phyloP scores from a whole-genome alignment of 1,140 invertebrate genomes.

The Leptinotarsa undecemlineata region DNA sequence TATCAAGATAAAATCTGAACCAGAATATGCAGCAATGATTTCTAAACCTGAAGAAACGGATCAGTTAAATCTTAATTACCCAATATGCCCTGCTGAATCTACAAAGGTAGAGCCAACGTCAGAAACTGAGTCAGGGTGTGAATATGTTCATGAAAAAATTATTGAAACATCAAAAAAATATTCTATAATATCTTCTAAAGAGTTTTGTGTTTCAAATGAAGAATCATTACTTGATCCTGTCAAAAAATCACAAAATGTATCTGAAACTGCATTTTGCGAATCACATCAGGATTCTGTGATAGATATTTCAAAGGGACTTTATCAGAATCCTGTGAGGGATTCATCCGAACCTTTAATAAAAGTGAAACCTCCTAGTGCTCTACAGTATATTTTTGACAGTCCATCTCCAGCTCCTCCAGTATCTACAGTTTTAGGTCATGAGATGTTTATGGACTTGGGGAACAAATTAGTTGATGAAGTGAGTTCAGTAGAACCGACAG shows the following conservation, averaged over 20 bases:
- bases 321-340: background rate
- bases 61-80: background rate
- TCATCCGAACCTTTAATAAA: slow-evolving; percentile 31
- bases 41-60: background rate
- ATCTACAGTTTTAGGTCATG: slow-evolving; percentile 16
- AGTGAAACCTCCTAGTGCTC: slow-evolving; percentile 26
- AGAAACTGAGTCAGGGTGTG: background rate
- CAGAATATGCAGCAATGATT: background rate
- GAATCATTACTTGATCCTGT: background rate
- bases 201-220: background rate
- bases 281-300: background rate
- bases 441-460: slow-evolving; percentile 15
- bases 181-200: background rate
- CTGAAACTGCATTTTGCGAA: background rate
- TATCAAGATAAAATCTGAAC: background rate
- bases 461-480: slow-evolving; percentile 21
- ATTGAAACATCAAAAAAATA: background rate
- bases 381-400: slow-evolving; percentile 22
- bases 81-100: background rate
- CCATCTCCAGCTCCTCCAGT: background rate
- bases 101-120: background rate
- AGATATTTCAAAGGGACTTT: background rate
- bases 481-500: slow-evolving; percentile 46
- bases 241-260: background rate
- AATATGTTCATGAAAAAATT: background rate